phyloP scores from a whole-genome alignment of 2,888 invertebrate species.

The Drosophila nr. medialis region DNA sequence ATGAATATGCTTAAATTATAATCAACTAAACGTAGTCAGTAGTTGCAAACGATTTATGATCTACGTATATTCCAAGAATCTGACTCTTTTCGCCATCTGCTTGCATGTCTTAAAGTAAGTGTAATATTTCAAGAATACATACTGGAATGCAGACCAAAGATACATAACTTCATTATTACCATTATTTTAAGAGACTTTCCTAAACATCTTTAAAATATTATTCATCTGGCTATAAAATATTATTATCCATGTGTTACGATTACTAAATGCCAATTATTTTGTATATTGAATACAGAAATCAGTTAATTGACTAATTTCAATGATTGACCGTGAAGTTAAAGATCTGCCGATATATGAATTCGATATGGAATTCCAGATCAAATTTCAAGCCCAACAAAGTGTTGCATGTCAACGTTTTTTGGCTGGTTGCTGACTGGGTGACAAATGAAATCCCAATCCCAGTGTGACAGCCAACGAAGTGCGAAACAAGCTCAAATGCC shows the following conservation, averaged over 20 bases:
- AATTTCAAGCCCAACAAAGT: not conserved
- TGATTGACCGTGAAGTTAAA: not conserved
- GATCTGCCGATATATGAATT: not conserved
- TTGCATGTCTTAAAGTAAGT: not conserved
- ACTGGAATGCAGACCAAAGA: not conserved
- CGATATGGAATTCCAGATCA: slow-evolving; percentile 18
- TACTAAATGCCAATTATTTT: not conserved
- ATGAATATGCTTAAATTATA: not conserved
- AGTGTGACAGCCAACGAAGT: slow-evolving; percentile 56
- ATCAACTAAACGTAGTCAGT: not conserved
- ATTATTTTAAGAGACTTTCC: not conserved
- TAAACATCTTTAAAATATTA: not conserved
- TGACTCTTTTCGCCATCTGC: not conserved
- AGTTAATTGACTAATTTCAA: not conserved
- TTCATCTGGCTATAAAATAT: not conserved
- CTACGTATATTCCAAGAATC: not conserved
- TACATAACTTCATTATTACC: not conserved
- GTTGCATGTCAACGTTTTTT: slow-evolving; percentile 1
- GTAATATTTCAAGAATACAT: too few species aligned
- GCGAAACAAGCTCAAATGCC: slow-evolving; percentile 73
- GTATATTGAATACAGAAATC: not conserved
- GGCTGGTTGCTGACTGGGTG: slow-evolving; percentile 19
- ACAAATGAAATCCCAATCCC: slow-evolving; percentile 25
- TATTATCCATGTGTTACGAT: not conserved
- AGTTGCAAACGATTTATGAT: not conserved